phyloP scores from a whole-genome alignment of 2,797 vertebrate genomes.

The Paedocypris micromegethes region DNA sequence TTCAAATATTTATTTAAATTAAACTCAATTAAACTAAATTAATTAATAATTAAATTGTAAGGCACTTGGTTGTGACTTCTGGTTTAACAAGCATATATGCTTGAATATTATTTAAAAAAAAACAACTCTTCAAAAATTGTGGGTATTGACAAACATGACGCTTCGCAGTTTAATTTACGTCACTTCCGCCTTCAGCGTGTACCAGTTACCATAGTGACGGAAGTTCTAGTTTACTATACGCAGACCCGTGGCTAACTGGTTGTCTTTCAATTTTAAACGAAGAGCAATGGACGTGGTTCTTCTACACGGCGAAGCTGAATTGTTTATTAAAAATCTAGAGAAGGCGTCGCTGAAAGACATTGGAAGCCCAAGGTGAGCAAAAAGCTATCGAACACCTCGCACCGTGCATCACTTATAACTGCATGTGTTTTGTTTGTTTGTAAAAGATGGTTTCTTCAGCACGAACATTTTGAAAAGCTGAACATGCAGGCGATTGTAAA shows the following conservation, averaged over 20 bases:
- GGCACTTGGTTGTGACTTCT: too few relatives aligned
- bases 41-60: too few relatives aligned
- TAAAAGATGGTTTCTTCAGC: conserved; percentile 87
- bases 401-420: neutral
- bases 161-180: neutral
- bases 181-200: conserved; percentile 16
- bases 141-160: too few relatives aligned
- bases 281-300: conserved; percentile 52
- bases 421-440: conserved; percentile 26
- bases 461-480: conserved; percentile 86
- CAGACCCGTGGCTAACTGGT: too few relatives aligned
- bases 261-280: too few relatives aligned
- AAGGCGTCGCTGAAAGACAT: conserved; percentile 69
- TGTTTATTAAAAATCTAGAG: conserved; percentile 68
- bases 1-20: too few relatives aligned
- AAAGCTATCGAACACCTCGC: too few relatives aligned
- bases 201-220: conserved; percentile 37
- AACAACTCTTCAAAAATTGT: too few relatives aligned
- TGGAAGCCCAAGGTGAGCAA: conserved; percentile 64
- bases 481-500: conserved; percentile 92
- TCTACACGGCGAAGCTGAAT: conserved; percentile 73
- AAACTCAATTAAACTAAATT: too few relatives aligned
- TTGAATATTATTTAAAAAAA: too few relatives aligned
- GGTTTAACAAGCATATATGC: too few relatives aligned
- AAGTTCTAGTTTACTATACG: neutral